Percentiles rank a stretch among this genome's conserved stretches.
Conservation (phyloP, 2,797 vertebrate genomes). For the Notolabrus celidotus region DNA sequence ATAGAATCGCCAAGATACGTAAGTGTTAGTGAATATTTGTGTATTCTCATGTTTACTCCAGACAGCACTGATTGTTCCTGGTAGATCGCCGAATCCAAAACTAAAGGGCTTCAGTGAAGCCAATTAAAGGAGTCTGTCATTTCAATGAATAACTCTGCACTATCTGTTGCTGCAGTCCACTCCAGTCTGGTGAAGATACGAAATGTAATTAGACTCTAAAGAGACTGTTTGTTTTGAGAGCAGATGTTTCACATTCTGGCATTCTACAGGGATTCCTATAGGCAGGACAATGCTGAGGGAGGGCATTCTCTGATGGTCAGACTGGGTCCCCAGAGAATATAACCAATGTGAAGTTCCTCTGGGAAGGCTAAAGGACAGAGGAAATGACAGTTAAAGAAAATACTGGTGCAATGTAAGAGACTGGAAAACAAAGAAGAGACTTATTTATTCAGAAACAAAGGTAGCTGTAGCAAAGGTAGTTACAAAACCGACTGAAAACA, state of each 20-base stretch:
- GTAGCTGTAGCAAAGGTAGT: too few relatives aligned
- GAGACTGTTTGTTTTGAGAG: not conserved
- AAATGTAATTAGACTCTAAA: constrained; percentile 13
- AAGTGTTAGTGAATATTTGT: not conserved
- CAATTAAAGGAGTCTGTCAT: constrained; percentile 29
- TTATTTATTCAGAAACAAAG: too few relatives aligned
- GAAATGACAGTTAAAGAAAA: too few relatives aligned
- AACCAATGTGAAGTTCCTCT: not conserved
- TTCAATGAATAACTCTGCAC: constrained; percentile 19
- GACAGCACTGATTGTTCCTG: not conserved
- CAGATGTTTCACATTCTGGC: not conserved
- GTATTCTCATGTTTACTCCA: not conserved
- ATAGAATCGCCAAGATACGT: not conserved
- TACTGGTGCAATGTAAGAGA: too few relatives aligned
- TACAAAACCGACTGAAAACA: too few relatives aligned
- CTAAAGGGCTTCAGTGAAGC: constrained; percentile 5
- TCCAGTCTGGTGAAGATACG: constrained; percentile 13
- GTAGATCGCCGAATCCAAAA: constrained; percentile 1
- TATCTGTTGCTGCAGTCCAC: constrained; percentile 15
- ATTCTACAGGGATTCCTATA: not conserved
- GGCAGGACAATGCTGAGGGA: not conserved
- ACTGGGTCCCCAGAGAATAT: not conserved
- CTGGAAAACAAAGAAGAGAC: too few relatives aligned
- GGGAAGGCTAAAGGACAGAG: too few relatives aligned
- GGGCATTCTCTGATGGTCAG: not conserved